A percentile compares a stretch with the other conserved stretches of the same genome.
These are phyloP conservation scores for Nomada goodeniana DNA, from an alignment of 2,888 invertebrate species.

Conservation along the genomic window DNA sequence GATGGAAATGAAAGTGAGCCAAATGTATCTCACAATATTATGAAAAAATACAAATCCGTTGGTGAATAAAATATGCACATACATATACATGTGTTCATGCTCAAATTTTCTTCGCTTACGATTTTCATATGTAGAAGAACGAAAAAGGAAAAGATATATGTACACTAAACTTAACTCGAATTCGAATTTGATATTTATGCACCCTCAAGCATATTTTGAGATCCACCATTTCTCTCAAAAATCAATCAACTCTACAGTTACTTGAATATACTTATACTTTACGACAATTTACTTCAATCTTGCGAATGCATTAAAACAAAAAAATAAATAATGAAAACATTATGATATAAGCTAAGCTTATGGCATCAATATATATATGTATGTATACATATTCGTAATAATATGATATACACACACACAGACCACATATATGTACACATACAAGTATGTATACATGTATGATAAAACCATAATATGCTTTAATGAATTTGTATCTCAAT, in stretches of 20 bases:
- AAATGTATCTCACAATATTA: conserved; percentile 53
- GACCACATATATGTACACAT: conserved; percentile 61
- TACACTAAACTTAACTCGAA: conserved; percentile 65
- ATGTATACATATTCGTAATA: conserved; percentile 45
- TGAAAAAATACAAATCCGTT: conserved; percentile 60
- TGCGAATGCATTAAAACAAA: conserved; percentile 83
- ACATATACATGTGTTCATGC: conserved; percentile 72
- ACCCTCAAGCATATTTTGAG: conserved; percentile 81
- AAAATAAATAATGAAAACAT: conserved; percentile 81
- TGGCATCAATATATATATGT: conserved; percentile 76
- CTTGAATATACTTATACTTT: conserved; percentile 84
- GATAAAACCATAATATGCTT: conserved; percentile 65
- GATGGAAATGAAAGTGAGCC: conserved; percentile 55
- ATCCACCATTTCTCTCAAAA: conserved; percentile 81
- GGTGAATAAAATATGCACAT: conserved; percentile 59
- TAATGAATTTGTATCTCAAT: conserved; percentile 63
- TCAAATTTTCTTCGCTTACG: conserved; percentile 52
- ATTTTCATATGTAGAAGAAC: conserved; percentile 52
- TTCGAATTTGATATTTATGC: conserved; percentile 66
- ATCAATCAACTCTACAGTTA: conserved; percentile 83
- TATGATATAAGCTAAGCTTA: conserved; percentile 82
- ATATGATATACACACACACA: conserved; percentile 53
- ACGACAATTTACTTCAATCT: conserved; percentile 84
- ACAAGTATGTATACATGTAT: conserved; percentile 64
- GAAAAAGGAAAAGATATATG: conserved; percentile 55